Evolutionary conservation across 2,888 invertebrate species (phyloP).

Genomic region (Lymantria monacha): DNA sequence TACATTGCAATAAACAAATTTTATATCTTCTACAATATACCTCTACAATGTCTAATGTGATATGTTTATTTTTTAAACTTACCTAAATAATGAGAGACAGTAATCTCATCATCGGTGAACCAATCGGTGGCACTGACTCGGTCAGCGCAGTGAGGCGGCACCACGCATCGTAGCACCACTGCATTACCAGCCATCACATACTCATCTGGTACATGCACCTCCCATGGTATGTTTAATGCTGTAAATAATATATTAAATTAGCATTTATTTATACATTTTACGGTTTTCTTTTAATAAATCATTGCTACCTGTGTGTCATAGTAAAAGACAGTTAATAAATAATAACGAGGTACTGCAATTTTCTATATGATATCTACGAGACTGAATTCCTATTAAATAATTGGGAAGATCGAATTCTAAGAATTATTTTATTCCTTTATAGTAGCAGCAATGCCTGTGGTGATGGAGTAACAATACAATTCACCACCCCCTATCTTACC

Average conservation of each 20-base stretch:
- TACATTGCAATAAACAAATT: too few relatives aligned
- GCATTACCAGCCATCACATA: slow-evolving; percentile 96
- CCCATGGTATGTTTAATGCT: slow-evolving; percentile 93
- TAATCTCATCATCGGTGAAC: slow-evolving; percentile 91
- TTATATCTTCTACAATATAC: too few relatives aligned
- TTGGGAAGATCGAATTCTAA: too few relatives aligned
- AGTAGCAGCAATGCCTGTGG: too few relatives aligned
- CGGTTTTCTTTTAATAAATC: background rate
- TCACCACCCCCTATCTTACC: too few relatives aligned
- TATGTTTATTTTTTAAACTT: slow-evolving; percentile 8
- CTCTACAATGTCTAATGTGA: too few relatives aligned
- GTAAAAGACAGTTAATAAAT: too few relatives aligned
- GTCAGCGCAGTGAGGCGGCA: slow-evolving; percentile 93
- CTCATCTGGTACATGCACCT: slow-evolving; percentile 94
- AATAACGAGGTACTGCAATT: too few relatives aligned
- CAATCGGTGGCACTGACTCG: slow-evolving; percentile 94
- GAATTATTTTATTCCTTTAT: too few relatives aligned
- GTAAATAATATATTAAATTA: slow-evolving; percentile 28
- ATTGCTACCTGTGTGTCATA: background rate
- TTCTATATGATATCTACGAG: too few relatives aligned
- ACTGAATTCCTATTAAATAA: too few relatives aligned
- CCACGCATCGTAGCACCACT: slow-evolving; percentile 93
- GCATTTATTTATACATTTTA: background rate
- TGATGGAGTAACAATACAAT: too few relatives aligned
- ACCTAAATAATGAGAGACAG: slow-evolving; percentile 81